Evolutionary conservation across 2,797 vertebrate genomes (phyloP).

Genomic region (Tragopan temminckii): DNA sequence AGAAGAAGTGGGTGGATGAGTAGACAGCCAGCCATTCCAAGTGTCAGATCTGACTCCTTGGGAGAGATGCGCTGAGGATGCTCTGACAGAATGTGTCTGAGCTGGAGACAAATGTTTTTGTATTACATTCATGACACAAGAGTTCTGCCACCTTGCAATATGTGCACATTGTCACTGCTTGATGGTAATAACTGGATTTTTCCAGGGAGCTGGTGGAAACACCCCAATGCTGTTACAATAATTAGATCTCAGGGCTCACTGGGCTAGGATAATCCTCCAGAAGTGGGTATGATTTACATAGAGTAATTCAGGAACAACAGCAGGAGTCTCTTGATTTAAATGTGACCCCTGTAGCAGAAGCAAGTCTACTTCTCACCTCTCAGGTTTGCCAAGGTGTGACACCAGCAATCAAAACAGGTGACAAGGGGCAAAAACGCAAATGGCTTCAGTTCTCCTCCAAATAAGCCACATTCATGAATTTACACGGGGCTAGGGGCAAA

Average conservation of each 20-base stretch:
- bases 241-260: background rate
- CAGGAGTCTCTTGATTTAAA: background rate
- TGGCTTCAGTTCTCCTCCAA: background rate
- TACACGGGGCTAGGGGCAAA: background rate
- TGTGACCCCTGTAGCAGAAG: background rate
- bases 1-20: conserved; percentile 77
- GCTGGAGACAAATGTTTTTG: conserved; percentile 74
- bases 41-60: conserved; percentile 71
- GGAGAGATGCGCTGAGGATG: conserved; percentile 61
- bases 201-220: background rate
- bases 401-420: fast-evolving
- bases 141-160: conserved; percentile 64
- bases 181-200: conserved; percentile 56
- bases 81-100: conserved; percentile 77
- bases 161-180: background rate
- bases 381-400: conserved; percentile 6
- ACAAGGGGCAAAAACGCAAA: background rate
- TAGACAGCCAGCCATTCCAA: conserved; percentile 77
- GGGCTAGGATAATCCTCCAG: background rate
- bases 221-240: background rate
- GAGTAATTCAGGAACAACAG: background rate
- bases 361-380: conserved; percentile 15
- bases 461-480: background rate
- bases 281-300: fast-evolving
- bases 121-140: conserved; percentile 66